These are phyloP conservation scores for Norana najaformis DNA, from an alignment of 2,888 invertebrate species.

Conservation along the genomic window DNA sequence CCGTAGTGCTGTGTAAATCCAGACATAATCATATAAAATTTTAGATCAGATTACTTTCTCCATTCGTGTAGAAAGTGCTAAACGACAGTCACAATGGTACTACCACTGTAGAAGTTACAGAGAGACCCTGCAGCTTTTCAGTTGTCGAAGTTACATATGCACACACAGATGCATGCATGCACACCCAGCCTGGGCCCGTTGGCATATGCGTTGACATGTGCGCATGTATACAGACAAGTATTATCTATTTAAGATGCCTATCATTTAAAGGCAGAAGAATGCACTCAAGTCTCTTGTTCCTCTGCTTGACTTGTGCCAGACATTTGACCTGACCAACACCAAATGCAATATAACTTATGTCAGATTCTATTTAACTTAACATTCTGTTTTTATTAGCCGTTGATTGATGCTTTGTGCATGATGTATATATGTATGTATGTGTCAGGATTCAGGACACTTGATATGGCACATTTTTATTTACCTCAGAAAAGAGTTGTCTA, in stretches of 20 bases:
- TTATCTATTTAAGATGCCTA: background rate
- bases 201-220: background rate
- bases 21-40: background rate
- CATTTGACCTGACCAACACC: background rate
- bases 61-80: background rate
- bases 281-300: background rate
- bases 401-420: background rate
- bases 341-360: background rate
- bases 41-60: too few species aligned
- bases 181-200: too few species aligned
- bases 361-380: background rate
- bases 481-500: too few species aligned
- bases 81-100: background rate
- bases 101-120: background rate
- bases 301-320: background rate
- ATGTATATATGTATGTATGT: background rate
- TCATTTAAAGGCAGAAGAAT: background rate
- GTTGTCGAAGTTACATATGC: background rate
- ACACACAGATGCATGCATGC: background rate
- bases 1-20: background rate
- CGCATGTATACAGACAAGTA: background rate
- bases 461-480: too few species aligned
- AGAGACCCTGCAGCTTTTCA: background rate
- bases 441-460: too few species aligned
- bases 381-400: background rate